Conservation (phyloP, 1,140 invertebrate species). For the Tigriopus japonicus region DNA sequence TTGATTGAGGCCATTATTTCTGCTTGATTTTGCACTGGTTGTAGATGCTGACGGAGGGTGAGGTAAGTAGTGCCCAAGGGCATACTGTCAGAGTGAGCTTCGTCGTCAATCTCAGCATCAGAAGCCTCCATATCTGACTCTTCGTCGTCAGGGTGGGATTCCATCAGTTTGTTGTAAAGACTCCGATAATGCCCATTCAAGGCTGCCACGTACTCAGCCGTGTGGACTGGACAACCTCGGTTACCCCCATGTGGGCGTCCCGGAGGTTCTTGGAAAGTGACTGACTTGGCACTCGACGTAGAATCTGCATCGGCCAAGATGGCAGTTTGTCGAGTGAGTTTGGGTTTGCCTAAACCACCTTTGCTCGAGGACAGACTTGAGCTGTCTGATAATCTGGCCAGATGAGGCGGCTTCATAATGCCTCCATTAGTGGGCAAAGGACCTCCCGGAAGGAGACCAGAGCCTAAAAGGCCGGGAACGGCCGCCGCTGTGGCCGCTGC, state of each 20-base stretch:
- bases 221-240: background rate
- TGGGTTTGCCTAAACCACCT: background rate
- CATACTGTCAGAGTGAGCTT: background rate
- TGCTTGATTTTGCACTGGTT: background rate
- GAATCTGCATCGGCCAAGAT: conserved; percentile 6
- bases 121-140: background rate
- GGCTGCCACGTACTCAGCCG: background rate
- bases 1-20: background rate
- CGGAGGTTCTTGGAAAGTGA: background rate
- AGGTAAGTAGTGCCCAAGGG: background rate
- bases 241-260: background rate
- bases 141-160: background rate
- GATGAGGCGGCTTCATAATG: background rate
- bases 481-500: too few relatives aligned
- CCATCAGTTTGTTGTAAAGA: conserved; percentile 4
- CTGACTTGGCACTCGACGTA: conserved; percentile 1
- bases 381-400: background rate
- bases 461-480: too few relatives aligned
- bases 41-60: background rate
- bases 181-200: background rate
- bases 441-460: too few relatives aligned
- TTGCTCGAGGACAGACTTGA: background rate
- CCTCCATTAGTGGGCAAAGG: background rate
- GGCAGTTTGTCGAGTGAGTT: conserved; percentile 4
- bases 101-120: background rate